Conservation (phyloP, 2,113 vertebrate genomes). For the Solea senegalensis region DNA sequence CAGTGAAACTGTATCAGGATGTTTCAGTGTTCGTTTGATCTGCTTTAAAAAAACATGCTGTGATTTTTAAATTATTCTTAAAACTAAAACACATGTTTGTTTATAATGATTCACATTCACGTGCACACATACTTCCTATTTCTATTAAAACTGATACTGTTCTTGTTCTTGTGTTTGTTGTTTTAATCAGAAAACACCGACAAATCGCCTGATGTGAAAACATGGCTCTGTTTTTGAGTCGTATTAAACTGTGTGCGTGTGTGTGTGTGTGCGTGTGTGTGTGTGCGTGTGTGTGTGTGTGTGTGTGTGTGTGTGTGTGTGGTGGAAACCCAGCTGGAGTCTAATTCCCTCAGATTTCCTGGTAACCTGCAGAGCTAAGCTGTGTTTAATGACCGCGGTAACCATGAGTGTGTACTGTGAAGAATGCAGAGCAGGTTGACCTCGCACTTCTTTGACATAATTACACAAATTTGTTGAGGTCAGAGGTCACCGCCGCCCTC, state of each 20-base stretch:
- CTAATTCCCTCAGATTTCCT: slow-evolving; percentile 81
- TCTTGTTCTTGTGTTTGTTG: too few species aligned
- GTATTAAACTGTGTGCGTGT: too few species aligned
- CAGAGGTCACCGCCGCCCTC: slow-evolving; percentile 31
- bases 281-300: not conserved
- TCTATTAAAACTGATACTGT: too few species aligned
- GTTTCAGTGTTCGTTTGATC: too few species aligned
- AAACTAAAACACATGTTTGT: too few species aligned
- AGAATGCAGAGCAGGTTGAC: slow-evolving; percentile 77
- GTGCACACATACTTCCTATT: too few species aligned
- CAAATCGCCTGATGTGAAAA: too few species aligned
- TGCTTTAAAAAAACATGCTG: not conserved
- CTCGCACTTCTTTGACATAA: slow-evolving; percentile 60
- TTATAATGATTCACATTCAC: too few species aligned
- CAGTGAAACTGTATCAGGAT: not conserved
- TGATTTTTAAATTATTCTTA: not conserved
- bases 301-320: slow-evolving; percentile 46
- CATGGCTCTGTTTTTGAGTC: too few species aligned
- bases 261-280: not conserved
- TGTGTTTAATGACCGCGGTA: slow-evolving; percentile 83
- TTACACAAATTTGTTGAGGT: slow-evolving; percentile 73
- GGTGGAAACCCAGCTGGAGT: slow-evolving; percentile 76
- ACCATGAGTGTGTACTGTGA: slow-evolving; percentile 72
- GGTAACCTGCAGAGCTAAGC: slow-evolving; percentile 79
- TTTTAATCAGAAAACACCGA: too few species aligned